Conservation (phyloP, 2,888 invertebrate genomes). For the Brachynemurus nebulosus region DNA sequence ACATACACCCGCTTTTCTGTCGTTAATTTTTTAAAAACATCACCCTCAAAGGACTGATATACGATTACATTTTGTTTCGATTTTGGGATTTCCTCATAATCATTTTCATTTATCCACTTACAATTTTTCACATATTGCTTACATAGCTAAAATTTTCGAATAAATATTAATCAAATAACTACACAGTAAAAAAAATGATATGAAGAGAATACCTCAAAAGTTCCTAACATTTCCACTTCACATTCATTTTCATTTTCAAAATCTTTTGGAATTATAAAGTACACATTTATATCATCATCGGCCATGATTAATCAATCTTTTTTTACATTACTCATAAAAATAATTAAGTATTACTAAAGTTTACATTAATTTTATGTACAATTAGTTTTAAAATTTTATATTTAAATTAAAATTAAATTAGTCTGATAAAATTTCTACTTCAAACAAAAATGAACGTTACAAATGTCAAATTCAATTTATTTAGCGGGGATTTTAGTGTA, state of each 20-base stretch:
- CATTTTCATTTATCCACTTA: conserved; percentile 47
- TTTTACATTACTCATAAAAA: neutral
- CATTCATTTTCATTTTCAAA: conserved; percentile 38
- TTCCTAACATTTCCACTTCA: conserved; percentile 43
- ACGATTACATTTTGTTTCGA: conserved; percentile 63
- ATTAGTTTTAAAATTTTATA: neutral
- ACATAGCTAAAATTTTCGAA: conserved; percentile 35
- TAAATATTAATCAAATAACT: neutral
- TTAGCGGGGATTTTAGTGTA: too few relatives aligned
- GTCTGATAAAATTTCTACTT: neutral
- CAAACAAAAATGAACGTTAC: too few relatives aligned
- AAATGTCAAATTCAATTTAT: too few relatives aligned
- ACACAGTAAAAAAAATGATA: conserved; percentile 7
- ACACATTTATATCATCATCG: conserved; percentile 18
- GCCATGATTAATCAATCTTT: neutral
- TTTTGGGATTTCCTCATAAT: conserved; percentile 39
- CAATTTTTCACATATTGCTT: conserved; percentile 45
- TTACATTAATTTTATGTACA: neutral
- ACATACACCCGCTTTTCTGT: conserved; percentile 57
- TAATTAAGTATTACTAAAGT: neutral
- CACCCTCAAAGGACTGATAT: conserved; percentile 62
- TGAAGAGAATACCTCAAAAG: conserved; percentile 35
- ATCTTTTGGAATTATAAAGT: conserved; percentile 39
- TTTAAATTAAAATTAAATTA: neutral
- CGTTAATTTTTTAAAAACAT: conserved; percentile 49